Conservation (phyloP, 1,140 invertebrate species). For the Lethocerus indicus region DNA sequence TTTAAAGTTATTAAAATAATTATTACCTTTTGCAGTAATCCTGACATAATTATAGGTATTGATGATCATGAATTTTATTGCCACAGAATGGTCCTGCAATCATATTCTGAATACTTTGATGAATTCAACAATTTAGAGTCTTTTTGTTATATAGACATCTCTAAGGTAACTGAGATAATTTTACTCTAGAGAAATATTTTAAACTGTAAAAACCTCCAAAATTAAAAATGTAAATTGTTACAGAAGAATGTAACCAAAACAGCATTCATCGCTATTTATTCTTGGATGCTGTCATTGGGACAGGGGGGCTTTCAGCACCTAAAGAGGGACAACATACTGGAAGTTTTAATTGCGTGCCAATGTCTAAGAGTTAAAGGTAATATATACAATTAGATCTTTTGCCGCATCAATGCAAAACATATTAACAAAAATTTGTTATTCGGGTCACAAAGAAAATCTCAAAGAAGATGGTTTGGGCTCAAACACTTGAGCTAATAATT, state of each 20-base stretch:
- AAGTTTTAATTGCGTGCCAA: slow-evolving; percentile 45
- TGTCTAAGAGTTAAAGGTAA: slow-evolving; percentile 44
- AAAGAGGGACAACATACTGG: slow-evolving; percentile 43
- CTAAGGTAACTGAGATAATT: background rate
- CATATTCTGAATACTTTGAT: slow-evolving; percentile 36
- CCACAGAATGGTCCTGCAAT: slow-evolving; percentile 37
- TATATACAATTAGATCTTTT: background rate
- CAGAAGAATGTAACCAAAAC: slow-evolving; percentile 33
- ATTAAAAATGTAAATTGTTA: slow-evolving; percentile 8
- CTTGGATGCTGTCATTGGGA: slow-evolving; percentile 50
- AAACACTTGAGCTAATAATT: too few species aligned
- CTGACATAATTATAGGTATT: slow-evolving; percentile 35
- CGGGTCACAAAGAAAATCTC: too few species aligned
- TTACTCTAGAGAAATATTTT: background rate
- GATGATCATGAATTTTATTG: slow-evolving; percentile 37
- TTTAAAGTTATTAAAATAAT: background rate
- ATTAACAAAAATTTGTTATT: too few species aligned
- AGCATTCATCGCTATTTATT: slow-evolving; percentile 48
- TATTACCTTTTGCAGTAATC: slow-evolving; percentile 30
- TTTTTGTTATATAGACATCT: too few species aligned
- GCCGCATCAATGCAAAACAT: too few species aligned
- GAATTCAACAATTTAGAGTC: slow-evolving; percentile 24
- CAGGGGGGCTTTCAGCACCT: slow-evolving; percentile 36
- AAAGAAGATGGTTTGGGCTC: too few species aligned
- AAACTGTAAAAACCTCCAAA: background rate